Percentiles rank a stretch among this genome's conserved stretches.
Conservation (phyloP, 2,113 vertebrate genomes). For the Pampusana beccarii region DNA sequence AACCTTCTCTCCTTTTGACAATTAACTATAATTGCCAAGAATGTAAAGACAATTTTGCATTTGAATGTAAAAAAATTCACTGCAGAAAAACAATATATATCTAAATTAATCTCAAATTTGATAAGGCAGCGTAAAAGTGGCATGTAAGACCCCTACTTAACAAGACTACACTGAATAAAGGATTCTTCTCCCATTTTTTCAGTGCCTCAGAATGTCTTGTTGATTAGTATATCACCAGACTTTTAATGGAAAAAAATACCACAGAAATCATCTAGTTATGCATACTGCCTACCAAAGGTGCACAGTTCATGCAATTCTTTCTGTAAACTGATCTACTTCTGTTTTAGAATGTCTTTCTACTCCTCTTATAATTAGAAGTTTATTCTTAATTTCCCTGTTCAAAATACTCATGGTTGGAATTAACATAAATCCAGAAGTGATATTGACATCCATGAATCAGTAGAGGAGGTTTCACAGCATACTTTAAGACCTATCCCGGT, state of each 20-base stretch:
- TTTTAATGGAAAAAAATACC: not conserved
- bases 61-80: not conserved
- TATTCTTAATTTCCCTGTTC: not conserved
- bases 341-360: not conserved
- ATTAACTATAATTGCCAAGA: not conserved
- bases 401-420: not conserved
- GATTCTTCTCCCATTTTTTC: not conserved
- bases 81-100: not conserved
- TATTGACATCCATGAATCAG: not conserved
- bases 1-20: not conserved
- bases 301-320: not conserved
- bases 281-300: not conserved
- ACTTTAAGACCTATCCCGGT: not conserved
- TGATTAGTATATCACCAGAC: not conserved
- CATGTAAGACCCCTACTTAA: not conserved
- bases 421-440: not conserved
- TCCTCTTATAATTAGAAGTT: not conserved
- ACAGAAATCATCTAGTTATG: not conserved
- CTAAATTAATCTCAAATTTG: not conserved
- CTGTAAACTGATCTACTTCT: not conserved
- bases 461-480: not conserved
- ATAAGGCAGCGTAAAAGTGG: not conserved
- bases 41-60: not conserved
- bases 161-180: not conserved
- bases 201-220: not conserved